A percentile compares a stretch with the other conserved stretches of the same genome.
Conservation (phyloP, 1,140 invertebrate genomes). For the Choristoneura fumiferana region DNA sequence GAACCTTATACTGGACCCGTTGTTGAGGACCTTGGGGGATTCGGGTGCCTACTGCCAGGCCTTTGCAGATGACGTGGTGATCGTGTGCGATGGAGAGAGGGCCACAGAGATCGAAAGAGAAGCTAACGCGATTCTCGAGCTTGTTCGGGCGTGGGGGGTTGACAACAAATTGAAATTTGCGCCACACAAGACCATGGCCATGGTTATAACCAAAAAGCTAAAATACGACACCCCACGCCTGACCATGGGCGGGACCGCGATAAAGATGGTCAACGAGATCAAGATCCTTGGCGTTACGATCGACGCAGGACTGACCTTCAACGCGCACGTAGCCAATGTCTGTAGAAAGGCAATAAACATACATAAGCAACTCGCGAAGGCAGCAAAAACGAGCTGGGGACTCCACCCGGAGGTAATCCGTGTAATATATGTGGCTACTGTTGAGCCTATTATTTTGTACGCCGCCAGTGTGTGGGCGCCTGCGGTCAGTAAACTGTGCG, state of each 20-base stretch:
- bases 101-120: neutral
- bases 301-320: neutral
- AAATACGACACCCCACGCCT: neutral
- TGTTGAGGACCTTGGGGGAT: neutral
- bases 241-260: neutral
- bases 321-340: neutral
- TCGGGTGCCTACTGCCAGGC: neutral
- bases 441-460: neutral
- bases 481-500: neutral
- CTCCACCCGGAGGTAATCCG: neutral
- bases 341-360: neutral
- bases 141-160: conserved; percentile 4
- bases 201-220: neutral
- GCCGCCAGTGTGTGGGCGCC: neutral
- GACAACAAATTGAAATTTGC: neutral
- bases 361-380: neutral
- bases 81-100: neutral
- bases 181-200: neutral
- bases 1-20: neutral
- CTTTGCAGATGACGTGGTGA: neutral
- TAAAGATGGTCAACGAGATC: neutral
- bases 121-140: neutral
- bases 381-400: neutral
- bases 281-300: neutral
- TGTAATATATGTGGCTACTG: neutral